These are phyloP conservation scores for Drosophila robusta DNA, from an alignment of 2,888 invertebrate species.

Conservation along the genomic window DNA sequence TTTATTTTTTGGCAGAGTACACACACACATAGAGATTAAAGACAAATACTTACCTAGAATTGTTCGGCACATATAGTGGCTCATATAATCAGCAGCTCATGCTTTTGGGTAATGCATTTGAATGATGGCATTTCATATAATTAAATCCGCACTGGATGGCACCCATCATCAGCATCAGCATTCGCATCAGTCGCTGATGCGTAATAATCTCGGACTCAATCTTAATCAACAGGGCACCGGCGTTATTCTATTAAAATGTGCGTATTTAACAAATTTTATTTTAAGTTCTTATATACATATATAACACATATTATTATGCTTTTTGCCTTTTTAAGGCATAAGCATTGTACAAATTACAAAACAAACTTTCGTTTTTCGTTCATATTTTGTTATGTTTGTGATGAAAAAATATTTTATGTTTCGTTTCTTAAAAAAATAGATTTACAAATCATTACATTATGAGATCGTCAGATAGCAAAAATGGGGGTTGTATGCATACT, in stretches of 20 bases:
- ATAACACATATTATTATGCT: too few relatives aligned
- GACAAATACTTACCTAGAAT: neutral
- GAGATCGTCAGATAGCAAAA: too few relatives aligned
- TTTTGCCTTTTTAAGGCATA: too few relatives aligned
- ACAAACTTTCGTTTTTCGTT: too few relatives aligned
- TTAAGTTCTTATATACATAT: neutral
- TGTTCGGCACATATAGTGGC: neutral
- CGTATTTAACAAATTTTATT: slow-evolving; percentile 34
- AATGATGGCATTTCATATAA: slow-evolving; percentile 82
- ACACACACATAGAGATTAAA: neutral
- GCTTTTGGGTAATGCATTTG: slow-evolving; percentile 33
- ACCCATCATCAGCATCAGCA: slow-evolving; percentile 70
- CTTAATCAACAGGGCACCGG: slow-evolving; percentile 66
- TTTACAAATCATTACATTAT: too few relatives aligned
- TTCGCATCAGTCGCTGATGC: slow-evolving; percentile 46
- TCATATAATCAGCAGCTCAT: neutral
- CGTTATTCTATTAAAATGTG: slow-evolving; percentile 84
- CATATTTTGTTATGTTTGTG: too few relatives aligned
- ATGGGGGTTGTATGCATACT: too few relatives aligned
- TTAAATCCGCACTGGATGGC: slow-evolving; percentile 82
- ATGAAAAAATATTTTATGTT: too few relatives aligned
- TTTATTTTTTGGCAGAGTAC: neutral
- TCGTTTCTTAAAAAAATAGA: too few relatives aligned
- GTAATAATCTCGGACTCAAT: slow-evolving; percentile 62
- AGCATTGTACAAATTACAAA: too few relatives aligned